Evolutionary conservation across 2,113 vertebrate species (phyloP).

Genomic region (Microtus pennsylvanicus): DNA sequence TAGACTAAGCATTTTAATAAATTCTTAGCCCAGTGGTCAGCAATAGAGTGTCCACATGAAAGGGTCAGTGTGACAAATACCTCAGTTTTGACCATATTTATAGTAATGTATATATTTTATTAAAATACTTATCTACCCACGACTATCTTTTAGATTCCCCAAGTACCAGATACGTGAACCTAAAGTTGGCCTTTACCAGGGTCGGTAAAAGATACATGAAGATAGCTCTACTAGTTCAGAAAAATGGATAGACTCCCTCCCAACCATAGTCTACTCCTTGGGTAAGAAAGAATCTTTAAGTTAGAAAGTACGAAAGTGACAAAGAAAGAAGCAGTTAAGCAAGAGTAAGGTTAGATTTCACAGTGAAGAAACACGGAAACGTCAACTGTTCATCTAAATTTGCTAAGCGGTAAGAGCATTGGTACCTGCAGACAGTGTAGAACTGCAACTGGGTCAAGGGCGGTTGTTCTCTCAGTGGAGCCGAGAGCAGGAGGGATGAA

Average conservation of each 20-base stretch:
- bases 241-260: neutral
- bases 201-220: slow-evolving; percentile 33
- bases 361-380: neutral
- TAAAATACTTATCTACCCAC: slow-evolving; percentile 48
- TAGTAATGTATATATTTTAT: slow-evolving; percentile 15
- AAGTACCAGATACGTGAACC: neutral
- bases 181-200: slow-evolving; percentile 1
- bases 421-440: neutral
- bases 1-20: neutral
- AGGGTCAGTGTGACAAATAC: neutral
- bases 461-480: neutral
- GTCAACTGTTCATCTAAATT: neutral
- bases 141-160: slow-evolving; percentile 14
- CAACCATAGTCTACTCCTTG: neutral
- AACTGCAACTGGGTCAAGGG: neutral
- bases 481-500: neutral
- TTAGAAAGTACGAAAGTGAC: neutral
- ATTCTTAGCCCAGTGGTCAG: neutral
- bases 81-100: slow-evolving; percentile 7
- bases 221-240: neutral
- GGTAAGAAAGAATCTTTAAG: neutral
- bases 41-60: neutral
- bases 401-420: neutral
- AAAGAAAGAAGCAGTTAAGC: neutral
- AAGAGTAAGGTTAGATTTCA: neutral